A percentile compares a stretch with the other conserved stretches of the same genome.
Evolutionary conservation across 2,888 invertebrate species (phyloP).

Genomic region (Tachystola acroxantha): DNA sequence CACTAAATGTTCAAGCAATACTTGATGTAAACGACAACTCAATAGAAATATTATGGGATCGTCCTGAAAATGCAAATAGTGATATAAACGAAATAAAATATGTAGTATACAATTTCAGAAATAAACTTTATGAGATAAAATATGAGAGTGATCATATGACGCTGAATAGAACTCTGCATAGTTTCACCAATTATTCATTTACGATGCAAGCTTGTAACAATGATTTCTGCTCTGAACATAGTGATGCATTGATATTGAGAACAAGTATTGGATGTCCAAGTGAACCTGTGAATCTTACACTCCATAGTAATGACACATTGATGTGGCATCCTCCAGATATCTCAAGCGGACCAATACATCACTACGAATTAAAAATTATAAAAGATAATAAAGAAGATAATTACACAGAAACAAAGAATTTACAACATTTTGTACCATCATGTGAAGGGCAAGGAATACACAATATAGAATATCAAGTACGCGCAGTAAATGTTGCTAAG

Average conservation of each 20-base stretch:
- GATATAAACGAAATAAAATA: slow-evolving; percentile 77
- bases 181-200: slow-evolving; percentile 83
- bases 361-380: slow-evolving; percentile 73
- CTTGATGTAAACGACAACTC: slow-evolving; percentile 80
- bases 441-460: slow-evolving; percentile 50
- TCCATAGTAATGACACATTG: slow-evolving; percentile 41
- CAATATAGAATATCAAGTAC: slow-evolving; percentile 58
- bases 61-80: slow-evolving; percentile 86
- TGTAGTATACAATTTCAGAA: slow-evolving; percentile 72
- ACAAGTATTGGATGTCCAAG: slow-evolving; percentile 81
- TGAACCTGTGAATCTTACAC: slow-evolving; percentile 43
- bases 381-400: slow-evolving; percentile 47
- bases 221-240: slow-evolving; percentile 77
- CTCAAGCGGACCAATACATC: slow-evolving; percentile 75
- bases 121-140: slow-evolving; percentile 25
- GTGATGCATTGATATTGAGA: slow-evolving; percentile 66
- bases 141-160: slow-evolving; percentile 32
- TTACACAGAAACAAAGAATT: slow-evolving; percentile 46
- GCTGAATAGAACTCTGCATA: slow-evolving; percentile 62
- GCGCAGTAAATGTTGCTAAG: slow-evolving; percentile 60
- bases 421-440: slow-evolving; percentile 31
- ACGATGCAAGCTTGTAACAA: slow-evolving; percentile 83
- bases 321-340: slow-evolving; percentile 71
- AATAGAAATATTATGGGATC: slow-evolving; percentile 81
- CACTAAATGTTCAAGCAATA: slow-evolving; percentile 79